Evolutionary conservation across 2,888 invertebrate genomes (phyloP).

Genomic region (Nudaria mundana): DNA sequence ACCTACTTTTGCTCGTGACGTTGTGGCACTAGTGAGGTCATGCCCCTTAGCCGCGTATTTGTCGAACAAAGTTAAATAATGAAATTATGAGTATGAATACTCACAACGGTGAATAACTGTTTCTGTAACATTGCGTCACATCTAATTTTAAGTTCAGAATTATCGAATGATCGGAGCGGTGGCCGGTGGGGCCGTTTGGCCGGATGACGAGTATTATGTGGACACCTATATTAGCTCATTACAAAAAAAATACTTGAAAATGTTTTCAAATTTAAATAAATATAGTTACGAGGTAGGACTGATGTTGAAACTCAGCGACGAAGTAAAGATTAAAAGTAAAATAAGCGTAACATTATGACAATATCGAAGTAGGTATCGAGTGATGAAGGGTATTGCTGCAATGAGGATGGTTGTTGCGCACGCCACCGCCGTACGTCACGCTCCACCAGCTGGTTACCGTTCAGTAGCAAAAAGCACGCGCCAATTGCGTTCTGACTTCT

Average conservation of each 20-base stretch:
- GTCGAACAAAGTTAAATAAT: too few species aligned
- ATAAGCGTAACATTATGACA: constrained; percentile 39
- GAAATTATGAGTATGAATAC: too few species aligned
- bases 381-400: constrained; percentile 48
- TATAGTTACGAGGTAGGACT: too few species aligned
- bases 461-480: constrained; percentile 52
- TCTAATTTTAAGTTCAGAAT: not conserved
- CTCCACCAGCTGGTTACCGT: constrained; percentile 60
- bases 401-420: constrained; percentile 65
- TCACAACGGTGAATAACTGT: too few species aligned
- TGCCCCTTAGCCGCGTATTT: too few species aligned
- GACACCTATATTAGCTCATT: not conserved
- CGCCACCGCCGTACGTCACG: constrained; percentile 55
- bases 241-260: not conserved
- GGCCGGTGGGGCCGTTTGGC: not conserved
- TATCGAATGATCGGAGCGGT: not conserved
- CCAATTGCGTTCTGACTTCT: constrained; percentile 33
- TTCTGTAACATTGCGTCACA: not conserved
- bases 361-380: constrained; percentile 37
- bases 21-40: constrained; percentile 23
- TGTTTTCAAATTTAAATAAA: too few species aligned
- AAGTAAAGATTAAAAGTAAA: constrained; percentile 14
- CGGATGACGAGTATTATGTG: not conserved
- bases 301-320: constrained; percentile 8
- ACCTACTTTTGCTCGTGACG: constrained; percentile 16